Conservation (phyloP, 2,888 invertebrate genomes). For the Danaus chrysippus region DNA sequence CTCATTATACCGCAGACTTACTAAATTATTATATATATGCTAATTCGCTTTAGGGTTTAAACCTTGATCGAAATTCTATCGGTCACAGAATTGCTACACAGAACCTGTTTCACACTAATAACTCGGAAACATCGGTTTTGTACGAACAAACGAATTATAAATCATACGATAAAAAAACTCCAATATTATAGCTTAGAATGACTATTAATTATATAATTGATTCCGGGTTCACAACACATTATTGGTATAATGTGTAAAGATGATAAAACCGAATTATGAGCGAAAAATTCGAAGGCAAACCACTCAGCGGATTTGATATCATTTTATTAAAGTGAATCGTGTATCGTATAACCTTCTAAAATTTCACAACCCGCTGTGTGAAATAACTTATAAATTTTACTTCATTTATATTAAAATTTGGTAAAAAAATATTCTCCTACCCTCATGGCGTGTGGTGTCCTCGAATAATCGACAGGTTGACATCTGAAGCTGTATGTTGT, state of each 20-base stretch:
- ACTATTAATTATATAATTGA: constrained; percentile 8
- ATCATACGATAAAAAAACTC: constrained; percentile 1
- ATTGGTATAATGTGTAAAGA: constrained; percentile 9
- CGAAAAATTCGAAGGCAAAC: constrained; percentile 30
- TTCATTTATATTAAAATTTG: not conserved
- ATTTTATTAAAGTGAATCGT: constrained; percentile 11
- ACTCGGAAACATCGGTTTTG: not conserved
- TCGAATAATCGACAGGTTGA: constrained; percentile 93
- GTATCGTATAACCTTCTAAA: constrained; percentile 9
- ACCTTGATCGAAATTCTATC: constrained; percentile 14
- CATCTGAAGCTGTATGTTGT: constrained; percentile 89
- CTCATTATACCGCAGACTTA: constrained; percentile 7
- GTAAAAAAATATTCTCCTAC: constrained; percentile 52
- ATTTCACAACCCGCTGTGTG: constrained; percentile 6
- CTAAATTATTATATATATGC: constrained; percentile 12
- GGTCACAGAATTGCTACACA: constrained; percentile 11
- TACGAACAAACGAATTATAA: constrained; percentile 1
- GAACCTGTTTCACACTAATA: not conserved
- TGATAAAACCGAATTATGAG: constrained; percentile 22
- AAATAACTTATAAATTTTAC: not conserved
- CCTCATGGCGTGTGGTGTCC: constrained; percentile 84
- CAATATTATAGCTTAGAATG: not conserved
- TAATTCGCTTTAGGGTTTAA: constrained; percentile 12
- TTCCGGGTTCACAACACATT: constrained; percentile 9
- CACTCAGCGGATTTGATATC: constrained; percentile 19